These are phyloP conservation scores for Anthopleura xanthogrammica DNA, from an alignment of 92 coral and sea anemone species.

Conservation along the genomic window DNA sequence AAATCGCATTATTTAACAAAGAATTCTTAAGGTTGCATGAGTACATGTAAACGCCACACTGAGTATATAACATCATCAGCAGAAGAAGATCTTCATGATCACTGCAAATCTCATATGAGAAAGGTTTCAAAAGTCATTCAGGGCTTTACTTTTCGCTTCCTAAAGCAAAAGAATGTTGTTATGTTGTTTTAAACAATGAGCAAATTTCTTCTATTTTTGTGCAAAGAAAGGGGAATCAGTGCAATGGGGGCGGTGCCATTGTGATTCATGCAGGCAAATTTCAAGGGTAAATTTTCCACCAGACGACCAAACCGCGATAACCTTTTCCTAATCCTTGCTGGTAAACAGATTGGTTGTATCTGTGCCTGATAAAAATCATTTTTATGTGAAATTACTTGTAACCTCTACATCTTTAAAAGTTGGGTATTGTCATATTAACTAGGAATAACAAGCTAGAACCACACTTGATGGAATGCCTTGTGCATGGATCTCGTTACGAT, in stretches of 20 bases:
- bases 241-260: not conserved
- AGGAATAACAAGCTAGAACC: not conserved
- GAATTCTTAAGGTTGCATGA: not conserved
- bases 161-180: not conserved
- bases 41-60: not conserved
- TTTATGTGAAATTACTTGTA: not conserved
- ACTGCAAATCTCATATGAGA: not conserved
- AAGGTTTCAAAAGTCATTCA: not conserved
- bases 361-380: not conserved
- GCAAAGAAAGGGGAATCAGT: not conserved
- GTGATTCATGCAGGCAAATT: not conserved
- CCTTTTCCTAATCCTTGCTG: conserved; percentile 5
- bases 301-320: not conserved
- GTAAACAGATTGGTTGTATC: conserved; percentile 1
- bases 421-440: not conserved
- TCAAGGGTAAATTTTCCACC: not conserved
- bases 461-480: conserved; percentile 1
- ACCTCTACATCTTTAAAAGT: conserved; percentile 2
- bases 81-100: not conserved
- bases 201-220: not conserved
- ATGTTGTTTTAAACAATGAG: not conserved
- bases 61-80: not conserved
- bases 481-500: conserved; percentile 4
- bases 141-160: not conserved
- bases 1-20: not conserved